Percentiles rank a stretch among this genome's conserved stretches.
Evolutionary conservation across 2,797 vertebrate genomes (phyloP).

Genomic region (Hippopotamyrus pictus): DNA sequence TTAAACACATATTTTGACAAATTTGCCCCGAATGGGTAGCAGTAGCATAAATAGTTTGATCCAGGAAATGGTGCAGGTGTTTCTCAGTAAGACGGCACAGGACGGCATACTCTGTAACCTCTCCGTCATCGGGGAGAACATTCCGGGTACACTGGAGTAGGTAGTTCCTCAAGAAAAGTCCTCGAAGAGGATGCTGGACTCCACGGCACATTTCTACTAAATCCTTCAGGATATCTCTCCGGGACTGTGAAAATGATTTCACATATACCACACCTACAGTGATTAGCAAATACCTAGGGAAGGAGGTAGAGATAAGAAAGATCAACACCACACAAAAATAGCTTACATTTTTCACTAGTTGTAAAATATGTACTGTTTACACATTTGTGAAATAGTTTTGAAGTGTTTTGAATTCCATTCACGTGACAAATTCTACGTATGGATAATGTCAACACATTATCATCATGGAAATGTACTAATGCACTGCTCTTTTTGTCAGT

Average conservation of each 20-base stretch:
- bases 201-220: slow-evolving; percentile 98
- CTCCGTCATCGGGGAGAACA: slow-evolving; percentile 91
- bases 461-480: background rate
- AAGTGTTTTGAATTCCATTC: background rate
- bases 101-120: slow-evolving; percentile 71
- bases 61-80: background rate
- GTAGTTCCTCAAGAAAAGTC: slow-evolving; percentile 94
- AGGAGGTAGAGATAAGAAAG: background rate
- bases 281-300: slow-evolving; percentile 84
- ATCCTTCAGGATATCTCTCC: slow-evolving; percentile 96
- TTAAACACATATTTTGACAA: background rate
- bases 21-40: background rate
- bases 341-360: background rate
- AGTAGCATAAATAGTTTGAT: background rate
- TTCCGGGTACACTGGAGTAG: slow-evolving; percentile 94
- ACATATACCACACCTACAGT: slow-evolving; percentile 97
- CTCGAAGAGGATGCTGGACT: slow-evolving; percentile 90
- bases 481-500: background rate
- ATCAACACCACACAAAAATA: background rate
- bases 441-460: background rate
- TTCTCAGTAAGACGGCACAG: slow-evolving; percentile 32
- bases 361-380: background rate
- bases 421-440: background rate
- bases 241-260: slow-evolving; percentile 93
- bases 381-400: background rate